Evolutionary conservation across 2,888 invertebrate genomes (phyloP), one percentile per base, ranked within the genome.

Genomic region (Macrophya alboannulata): DNA sequence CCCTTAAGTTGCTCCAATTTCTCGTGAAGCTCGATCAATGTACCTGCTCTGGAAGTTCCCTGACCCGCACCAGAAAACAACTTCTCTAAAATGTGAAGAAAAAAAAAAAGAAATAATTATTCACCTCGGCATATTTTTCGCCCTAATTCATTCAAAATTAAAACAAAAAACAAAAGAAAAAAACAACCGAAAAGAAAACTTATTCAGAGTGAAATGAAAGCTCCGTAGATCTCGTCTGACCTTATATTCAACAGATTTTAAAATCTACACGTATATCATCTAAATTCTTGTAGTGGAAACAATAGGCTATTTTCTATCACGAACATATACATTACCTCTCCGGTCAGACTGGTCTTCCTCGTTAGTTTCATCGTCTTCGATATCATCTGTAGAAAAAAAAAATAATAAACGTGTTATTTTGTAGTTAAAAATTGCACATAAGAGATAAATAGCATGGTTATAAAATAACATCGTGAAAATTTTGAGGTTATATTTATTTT

Each of bases 1-100:
- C 95, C 95, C 90, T 95, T 96, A 0, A 97, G 93, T 91, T 95
- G 95, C 86, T 95, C 94, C 10, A 97, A 92, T 89, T 96, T 95
- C 86, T 96, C 94, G 89, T 96, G 95, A 59, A 97, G 93, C 90
- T 97, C 97, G 83, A 95, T 94, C 87, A 96, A 95, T 79, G 95
- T 96, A 85, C 94, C 94, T 15, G 96, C 96, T 88, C 96, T 93
- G 40, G 90, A 91, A 0, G 72, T 85, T 48, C 90, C 90, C 71
- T 87, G 87, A 2, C 88, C 90, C 85, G 88, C 84, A 40, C 84
- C 48, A 15, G 87, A 62, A 48, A 89, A 88, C 76, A 86, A 82
- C 87, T 91, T 90, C 31, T 77, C 89, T 90, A 59, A 48, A 89
- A 87, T 48, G 84, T 86, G 71, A 37, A 31, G n/a, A 55, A 77